These are phyloP conservation scores for Pitta sordida DNA, from an alignment of 2,113 vertebrate species.

Conservation along the genomic window DNA sequence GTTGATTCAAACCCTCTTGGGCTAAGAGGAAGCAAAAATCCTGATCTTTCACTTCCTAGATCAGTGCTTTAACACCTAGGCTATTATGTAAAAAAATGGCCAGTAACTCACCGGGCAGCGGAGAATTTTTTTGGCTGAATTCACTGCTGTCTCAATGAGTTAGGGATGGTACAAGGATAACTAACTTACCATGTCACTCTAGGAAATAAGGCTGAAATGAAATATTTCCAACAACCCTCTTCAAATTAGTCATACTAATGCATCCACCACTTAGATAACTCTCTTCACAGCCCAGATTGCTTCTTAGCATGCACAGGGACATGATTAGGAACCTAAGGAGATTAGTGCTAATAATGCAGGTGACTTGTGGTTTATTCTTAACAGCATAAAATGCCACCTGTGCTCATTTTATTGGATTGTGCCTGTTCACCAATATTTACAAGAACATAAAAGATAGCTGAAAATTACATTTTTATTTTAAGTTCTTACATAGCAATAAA, in stretches of 20 bases:
- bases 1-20: not conserved
- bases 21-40: not conserved
- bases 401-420: not conserved
- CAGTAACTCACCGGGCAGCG: conserved; percentile 11
- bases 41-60: not conserved
- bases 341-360: not conserved
- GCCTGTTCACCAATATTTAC: not conserved
- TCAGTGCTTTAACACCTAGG: not conserved
- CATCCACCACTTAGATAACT: not conserved
- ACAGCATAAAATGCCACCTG: not conserved
- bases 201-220: conserved; percentile 7
- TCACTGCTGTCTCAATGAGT: conserved; percentile 31
- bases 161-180: not conserved
- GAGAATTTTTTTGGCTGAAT: not conserved
- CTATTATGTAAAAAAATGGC: not conserved
- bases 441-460: not conserved
- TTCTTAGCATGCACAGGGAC: not conserved
- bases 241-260: not conserved
- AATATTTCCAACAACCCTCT: not conserved
- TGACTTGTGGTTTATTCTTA: not conserved
- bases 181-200: not conserved
- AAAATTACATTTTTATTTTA: not conserved
- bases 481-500: not conserved
- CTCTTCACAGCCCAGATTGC: not conserved
- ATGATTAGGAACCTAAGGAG: not conserved